Percentiles rank a stretch among this genome's conserved stretches.
phyloP scores from a whole-genome alignment of 2,797 vertebrate genomes.

The Myotis vivesi region DNA sequence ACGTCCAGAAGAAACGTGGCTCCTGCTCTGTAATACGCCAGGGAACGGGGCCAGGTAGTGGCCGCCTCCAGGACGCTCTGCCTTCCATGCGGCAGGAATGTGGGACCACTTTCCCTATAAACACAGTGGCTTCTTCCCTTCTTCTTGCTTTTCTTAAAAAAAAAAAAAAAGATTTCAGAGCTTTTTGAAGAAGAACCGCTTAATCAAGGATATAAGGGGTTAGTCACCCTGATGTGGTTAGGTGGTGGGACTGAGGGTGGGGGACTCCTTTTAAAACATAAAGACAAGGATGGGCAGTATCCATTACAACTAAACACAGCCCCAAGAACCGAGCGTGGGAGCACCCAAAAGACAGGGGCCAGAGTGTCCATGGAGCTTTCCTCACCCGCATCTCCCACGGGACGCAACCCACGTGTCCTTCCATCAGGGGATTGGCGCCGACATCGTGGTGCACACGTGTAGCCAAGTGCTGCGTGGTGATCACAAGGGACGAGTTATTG shows the following conservation, averaged over 20 bases:
- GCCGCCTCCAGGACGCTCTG: constrained; percentile 72
- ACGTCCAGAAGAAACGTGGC: constrained; percentile 81
- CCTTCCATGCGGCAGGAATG: constrained; percentile 76
- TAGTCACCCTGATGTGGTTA: background rate
- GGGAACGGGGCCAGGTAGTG: constrained; percentile 78
- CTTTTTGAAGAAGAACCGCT: constrained; percentile 45
- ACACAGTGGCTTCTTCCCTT: constrained; percentile 55
- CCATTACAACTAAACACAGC: too few species aligned
- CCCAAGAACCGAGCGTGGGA: background rate
- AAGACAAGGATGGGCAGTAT: too few species aligned
- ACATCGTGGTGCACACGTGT: fast-evolving
- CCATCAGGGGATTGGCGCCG: background rate
- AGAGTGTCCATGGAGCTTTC: background rate
- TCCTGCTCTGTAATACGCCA: constrained; percentile 78
- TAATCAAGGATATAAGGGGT: constrained; percentile 54
- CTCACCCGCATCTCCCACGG: fast-evolving
- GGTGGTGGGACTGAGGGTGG: background rate
- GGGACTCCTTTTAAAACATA: background rate
- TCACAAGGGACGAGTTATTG: background rate
- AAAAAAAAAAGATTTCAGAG: background rate
- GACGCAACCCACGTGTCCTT: background rate
- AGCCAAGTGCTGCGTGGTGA: too few species aligned
- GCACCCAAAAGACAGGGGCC: too few species aligned
- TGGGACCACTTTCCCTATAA: constrained; percentile 72
- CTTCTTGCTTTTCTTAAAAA: background rate